These are phyloP conservation scores for Pogonus chalceus DNA, from an alignment of 1,140 invertebrate species.

Conservation along the genomic window DNA sequence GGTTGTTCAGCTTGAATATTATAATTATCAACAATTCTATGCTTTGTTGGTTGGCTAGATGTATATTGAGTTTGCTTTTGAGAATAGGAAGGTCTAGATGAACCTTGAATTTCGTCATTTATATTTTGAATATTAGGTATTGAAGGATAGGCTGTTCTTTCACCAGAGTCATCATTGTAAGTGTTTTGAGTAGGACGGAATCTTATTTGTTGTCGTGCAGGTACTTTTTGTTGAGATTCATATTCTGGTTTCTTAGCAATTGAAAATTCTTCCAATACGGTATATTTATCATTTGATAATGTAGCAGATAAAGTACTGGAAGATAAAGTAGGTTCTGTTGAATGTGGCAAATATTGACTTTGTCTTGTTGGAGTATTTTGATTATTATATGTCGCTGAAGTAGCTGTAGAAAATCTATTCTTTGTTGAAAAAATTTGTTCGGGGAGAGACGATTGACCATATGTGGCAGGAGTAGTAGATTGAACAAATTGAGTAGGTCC, in stretches of 20 bases:
- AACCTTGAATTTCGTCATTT: conserved; percentile 15
- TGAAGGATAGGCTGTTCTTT: neutral
- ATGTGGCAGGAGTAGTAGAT: conserved; percentile 12
- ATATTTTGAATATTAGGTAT: neutral
- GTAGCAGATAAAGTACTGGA: conserved; percentile 11
- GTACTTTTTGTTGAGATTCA: neutral
- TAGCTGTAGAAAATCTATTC: neutral
- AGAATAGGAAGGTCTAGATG: neutral
- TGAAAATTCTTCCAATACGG: conserved; percentile 25
- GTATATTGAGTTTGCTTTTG: neutral
- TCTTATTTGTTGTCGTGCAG: neutral
- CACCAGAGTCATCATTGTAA: neutral
- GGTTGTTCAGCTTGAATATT: neutral
- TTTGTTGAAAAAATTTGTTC: conserved; percentile 1
- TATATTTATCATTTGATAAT: conserved; percentile 18
- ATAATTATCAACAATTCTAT: neutral
- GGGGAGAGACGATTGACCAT: neutral
- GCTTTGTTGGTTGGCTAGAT: neutral
- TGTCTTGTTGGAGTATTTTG: conserved; percentile 5
- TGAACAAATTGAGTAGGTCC: conserved; percentile 5
- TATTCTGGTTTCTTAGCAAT: conserved; percentile 10
- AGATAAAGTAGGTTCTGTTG: conserved; percentile 10
- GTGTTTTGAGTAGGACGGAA: neutral
- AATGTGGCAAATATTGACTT: conserved; percentile 13
- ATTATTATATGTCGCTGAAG: neutral